These are phyloP conservation scores for Amiota communis DNA, from an alignment of 2,888 invertebrate species.

Conservation along the genomic window DNA sequence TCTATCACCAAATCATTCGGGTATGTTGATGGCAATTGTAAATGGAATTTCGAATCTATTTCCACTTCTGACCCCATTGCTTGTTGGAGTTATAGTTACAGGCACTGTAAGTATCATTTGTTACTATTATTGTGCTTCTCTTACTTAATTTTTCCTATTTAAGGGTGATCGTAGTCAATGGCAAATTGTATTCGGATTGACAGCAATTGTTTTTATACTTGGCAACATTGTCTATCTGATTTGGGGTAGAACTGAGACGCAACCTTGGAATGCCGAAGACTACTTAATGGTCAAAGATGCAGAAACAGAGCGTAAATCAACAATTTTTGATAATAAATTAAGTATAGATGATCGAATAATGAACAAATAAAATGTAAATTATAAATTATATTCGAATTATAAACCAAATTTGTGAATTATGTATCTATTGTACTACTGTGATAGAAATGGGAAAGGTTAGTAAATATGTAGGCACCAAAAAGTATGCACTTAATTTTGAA, in stretches of 20 bases:
- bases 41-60: conserved; percentile 77
- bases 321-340: background rate
- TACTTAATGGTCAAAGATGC: conserved; percentile 64
- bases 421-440: too few species aligned
- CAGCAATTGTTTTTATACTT: conserved; percentile 80
- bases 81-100: conserved; percentile 75
- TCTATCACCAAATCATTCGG: conserved; percentile 79
- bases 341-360: too few species aligned
- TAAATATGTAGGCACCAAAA: too few species aligned
- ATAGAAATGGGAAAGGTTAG: too few species aligned
- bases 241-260: conserved; percentile 79
- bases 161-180: conserved; percentile 77
- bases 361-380: too few species aligned
- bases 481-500: too few species aligned
- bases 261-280: conserved; percentile 80
- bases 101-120: conserved; percentile 53
- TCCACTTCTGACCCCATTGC: conserved; percentile 77
- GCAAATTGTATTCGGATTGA: conserved; percentile 81
- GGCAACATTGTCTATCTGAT: conserved; percentile 81
- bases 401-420: too few species aligned
- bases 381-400: too few species aligned
- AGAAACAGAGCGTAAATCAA: background rate
- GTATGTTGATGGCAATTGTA: conserved; percentile 78
- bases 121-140: background rate
- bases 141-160: background rate